These are phyloP conservation scores for Lethocerus indicus DNA, from an alignment of 1,140 invertebrate species.

Conservation along the genomic window DNA sequence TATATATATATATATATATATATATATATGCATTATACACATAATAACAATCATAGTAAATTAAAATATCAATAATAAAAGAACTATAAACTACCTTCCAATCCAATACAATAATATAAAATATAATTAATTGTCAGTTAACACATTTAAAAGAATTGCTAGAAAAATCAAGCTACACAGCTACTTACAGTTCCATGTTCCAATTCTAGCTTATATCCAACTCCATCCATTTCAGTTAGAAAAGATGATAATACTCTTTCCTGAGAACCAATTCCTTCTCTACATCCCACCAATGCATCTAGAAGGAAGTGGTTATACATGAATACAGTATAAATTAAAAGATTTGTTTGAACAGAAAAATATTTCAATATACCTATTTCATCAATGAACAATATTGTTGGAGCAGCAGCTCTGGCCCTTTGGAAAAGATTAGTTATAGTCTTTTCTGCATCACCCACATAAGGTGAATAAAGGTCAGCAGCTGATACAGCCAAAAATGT, in stretches of 20 bases:
- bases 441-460: constrained; percentile 45
- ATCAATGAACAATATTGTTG: constrained; percentile 56
- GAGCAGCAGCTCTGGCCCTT: constrained; percentile 42
- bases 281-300: constrained; percentile 42
- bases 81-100: no score
- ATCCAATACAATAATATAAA: no score
- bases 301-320: neutral
- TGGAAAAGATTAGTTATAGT: constrained; percentile 42
- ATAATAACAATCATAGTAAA: no score
- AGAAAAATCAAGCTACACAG: no score
- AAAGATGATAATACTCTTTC: constrained; percentile 44
- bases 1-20: no score
- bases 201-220: constrained; percentile 23
- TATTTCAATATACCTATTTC: constrained; percentile 37
- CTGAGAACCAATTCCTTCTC: constrained; percentile 33
- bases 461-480: constrained; percentile 47
- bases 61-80: no score
- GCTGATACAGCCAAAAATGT: constrained; percentile 43
- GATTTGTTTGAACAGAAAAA: constrained; percentile 1
- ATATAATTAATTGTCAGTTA: no score
- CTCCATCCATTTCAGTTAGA: constrained; percentile 52
- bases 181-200: neutral
- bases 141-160: no score
- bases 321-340: neutral
- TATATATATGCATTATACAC: no score